These are phyloP conservation scores for Rhinoderma darwinii DNA, from an alignment of 2,113 vertebrate species.

Conservation along the genomic window DNA sequence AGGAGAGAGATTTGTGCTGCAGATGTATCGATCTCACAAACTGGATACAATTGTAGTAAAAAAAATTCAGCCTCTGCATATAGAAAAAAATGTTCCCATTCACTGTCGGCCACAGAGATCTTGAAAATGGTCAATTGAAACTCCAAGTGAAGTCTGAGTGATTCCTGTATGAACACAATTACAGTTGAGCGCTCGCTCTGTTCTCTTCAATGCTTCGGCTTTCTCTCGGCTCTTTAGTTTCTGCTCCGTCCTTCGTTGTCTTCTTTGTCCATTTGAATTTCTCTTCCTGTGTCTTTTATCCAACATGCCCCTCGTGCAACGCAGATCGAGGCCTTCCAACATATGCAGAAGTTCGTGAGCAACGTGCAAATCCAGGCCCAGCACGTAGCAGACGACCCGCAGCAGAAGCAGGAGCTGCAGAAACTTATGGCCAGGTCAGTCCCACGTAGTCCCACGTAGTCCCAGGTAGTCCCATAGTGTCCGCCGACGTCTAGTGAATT, in stretches of 20 bases:
- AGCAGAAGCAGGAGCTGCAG: conserved; percentile 94
- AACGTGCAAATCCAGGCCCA: conserved; percentile 95
- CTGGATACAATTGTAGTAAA: no score
- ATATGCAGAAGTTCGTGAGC: conserved; percentile 98
- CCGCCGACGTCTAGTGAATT: neutral
- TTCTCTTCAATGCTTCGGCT: neutral
- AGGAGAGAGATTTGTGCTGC: no score
- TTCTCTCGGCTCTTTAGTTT: neutral
- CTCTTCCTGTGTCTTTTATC: neutral
- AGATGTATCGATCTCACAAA: no score
- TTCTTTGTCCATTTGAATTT: conserved; percentile 49
- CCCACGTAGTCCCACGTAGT: neutral
- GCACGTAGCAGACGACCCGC: conserved; percentile 91
- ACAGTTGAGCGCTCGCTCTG: neutral
- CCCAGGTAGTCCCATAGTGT: neutral
- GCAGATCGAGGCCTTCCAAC: conserved; percentile 96
- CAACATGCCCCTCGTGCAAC: conserved; percentile 38
- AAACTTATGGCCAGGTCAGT: conserved; percentile 98
- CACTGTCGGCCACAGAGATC: no score
- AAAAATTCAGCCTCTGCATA: no score
- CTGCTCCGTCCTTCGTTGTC: neutral
- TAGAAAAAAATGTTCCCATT: no score
- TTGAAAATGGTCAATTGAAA: no score
- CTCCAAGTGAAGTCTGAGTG: no score
- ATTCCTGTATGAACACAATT: no score